Evolutionary conservation across 2,113 vertebrate species (phyloP).

Genomic region (Sylvietta virens): DNA sequence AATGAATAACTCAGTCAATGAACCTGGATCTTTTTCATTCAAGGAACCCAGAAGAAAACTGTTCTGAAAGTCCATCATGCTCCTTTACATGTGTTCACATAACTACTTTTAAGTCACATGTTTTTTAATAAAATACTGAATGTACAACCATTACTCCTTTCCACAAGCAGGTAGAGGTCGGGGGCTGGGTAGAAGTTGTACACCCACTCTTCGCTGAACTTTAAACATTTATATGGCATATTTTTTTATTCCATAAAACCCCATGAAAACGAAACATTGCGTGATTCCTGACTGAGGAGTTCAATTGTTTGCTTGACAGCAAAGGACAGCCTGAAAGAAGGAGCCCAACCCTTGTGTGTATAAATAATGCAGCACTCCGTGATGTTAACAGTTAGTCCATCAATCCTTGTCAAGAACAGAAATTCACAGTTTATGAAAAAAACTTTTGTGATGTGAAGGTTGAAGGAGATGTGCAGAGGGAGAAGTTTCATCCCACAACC

Average conservation of each 20-base stretch:
- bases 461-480: neutral
- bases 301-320: neutral
- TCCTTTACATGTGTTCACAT: neutral
- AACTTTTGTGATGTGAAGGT: neutral
- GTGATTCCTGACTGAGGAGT: neutral
- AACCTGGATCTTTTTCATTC: neutral
- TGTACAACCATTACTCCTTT: neutral
- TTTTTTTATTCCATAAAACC: neutral
- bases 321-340: constrained; percentile 38
- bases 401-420: constrained; percentile 24
- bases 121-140: neutral
- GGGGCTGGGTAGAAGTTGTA: neutral
- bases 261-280: neutral
- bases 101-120: neutral
- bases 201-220: neutral
- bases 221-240: neutral
- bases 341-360: neutral
- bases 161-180: neutral
- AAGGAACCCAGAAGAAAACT: neutral
- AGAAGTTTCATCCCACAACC: neutral
- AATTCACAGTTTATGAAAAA: constrained; percentile 10
- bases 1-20: neutral
- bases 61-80: neutral
- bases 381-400: neutral
- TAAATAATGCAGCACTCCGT: constrained; percentile 47